A percentile compares a stretch with the other conserved stretches of the same genome.
Conservation (phyloP, 30 jellyfish, hydroid and myxozoan genomes). For the Turritopsis dohrnii region DNA sequence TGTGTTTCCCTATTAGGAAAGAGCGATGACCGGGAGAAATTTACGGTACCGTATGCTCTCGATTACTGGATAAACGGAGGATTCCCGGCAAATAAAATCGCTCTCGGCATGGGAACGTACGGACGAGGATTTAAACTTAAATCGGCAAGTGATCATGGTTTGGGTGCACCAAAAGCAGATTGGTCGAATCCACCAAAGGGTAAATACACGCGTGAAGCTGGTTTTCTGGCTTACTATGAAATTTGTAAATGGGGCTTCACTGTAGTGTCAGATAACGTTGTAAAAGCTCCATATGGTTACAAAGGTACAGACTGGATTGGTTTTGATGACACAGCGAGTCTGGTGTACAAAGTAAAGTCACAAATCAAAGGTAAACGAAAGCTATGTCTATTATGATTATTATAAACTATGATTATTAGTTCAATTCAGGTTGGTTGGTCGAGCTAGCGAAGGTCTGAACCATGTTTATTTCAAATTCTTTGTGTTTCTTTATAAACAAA, state of each 20-base stretch:
- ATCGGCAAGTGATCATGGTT: slow-evolving; percentile 31
- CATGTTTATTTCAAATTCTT: no score
- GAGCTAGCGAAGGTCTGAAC: no score
- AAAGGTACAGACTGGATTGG: slow-evolving; percentile 48
- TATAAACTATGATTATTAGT: no score
- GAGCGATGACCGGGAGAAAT: slow-evolving; percentile 9
- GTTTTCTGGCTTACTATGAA: slow-evolving; percentile 53
- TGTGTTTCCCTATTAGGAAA: not conserved
- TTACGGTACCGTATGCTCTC: slow-evolving; percentile 40
- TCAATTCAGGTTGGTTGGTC: no score
- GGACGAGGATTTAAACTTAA: slow-evolving; percentile 43
- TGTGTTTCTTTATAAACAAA: no score
- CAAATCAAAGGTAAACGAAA: slow-evolving; percentile 23
- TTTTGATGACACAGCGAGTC: slow-evolving; percentile 36
- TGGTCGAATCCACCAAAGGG: slow-evolving; percentile 36
- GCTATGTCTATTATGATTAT: no score
- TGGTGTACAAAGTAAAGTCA: slow-evolving; percentile 28
- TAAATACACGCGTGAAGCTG: slow-evolving; percentile 47
- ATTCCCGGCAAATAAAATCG: slow-evolving; percentile 42
- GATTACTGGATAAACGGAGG: slow-evolving; percentile 55
- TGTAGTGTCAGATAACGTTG: slow-evolving; percentile 38
- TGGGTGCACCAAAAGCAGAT: slow-evolving; percentile 37
- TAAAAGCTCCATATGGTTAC: slow-evolving; percentile 46
- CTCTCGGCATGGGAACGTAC: slow-evolving; percentile 57
- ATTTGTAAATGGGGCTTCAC: slow-evolving; percentile 44